Base-by-base conservation (phyloP, 2,888 invertebrate species). In the Tuberolachnus salignus region DNA sequence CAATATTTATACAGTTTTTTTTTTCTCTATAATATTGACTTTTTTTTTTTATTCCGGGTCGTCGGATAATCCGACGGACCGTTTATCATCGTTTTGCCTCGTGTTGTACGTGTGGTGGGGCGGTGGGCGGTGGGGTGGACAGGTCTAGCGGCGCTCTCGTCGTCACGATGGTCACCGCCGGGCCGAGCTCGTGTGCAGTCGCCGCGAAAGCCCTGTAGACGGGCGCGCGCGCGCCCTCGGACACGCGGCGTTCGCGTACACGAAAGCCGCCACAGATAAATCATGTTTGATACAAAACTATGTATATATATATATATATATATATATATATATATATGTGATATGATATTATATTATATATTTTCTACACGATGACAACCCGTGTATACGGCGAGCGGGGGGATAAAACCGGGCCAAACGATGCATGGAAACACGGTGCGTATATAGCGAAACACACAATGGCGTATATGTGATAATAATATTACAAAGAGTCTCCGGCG, bases 371-470 rank as follows among this genome's bases (percentile, higher is more conserved):
- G 66, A 67, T 57, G 75, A 75, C 75, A 67, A 67, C 75, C 59
- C 46, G 59, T 26, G 59, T 59, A 23, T 11, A 57, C 16, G 21
- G 61, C 14, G 21, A 19, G 19, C 57, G 21, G 13, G 46, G 55
- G 75, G n/a, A 66, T 26, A 49, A n/a, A n/a, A 61, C 23, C 61
- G 75, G 66, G 57, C 75, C 66, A 73, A 75, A 49, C 19, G 75
- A 75, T 66, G 75, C 75, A 57, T 75, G 75, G 67, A 55, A 26
- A 75, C 66, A 44, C 46, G 51, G 55, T n/a, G 13, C 14, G 53
- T 44, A 44, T 53, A 26, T 26, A 34, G 34, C 34, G 6, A 34
- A 34, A 23, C 44, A n/a, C 74, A 73, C 75, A 75, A 66, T 75
- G 57, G 49, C 55, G 71, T 34, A 51, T 53, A 55, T 74, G 51